phyloP scores from a whole-genome alignment of 2,113 vertebrate genomes.

The Columba livia region DNA sequence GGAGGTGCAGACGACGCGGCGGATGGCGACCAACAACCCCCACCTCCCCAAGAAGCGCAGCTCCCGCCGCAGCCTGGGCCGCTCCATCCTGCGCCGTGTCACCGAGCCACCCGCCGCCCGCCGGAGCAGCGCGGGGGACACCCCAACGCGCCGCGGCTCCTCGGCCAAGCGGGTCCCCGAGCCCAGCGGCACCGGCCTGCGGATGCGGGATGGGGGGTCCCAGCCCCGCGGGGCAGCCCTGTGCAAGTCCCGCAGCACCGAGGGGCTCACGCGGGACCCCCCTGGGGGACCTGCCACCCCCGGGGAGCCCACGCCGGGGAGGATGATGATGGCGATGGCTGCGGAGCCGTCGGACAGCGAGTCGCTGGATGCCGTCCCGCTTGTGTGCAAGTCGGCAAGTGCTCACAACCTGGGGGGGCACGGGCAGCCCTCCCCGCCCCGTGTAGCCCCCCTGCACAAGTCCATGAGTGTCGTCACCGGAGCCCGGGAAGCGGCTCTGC shows the following conservation, averaged over 20 bases:
- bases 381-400: constrained; percentile 88
- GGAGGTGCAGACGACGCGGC: constrained; percentile 88
- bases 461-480: constrained; percentile 76
- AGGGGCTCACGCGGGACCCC: constrained; percentile 55
- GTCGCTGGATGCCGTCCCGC: constrained; percentile 75
- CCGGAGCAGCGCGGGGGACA: neutral
- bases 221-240: constrained; percentile 57
- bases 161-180: constrained; percentile 61
- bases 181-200: constrained; percentile 26
- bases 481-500: constrained; percentile 61
- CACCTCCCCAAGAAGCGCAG: constrained; percentile 87
- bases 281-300: neutral
- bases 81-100: constrained; percentile 78
- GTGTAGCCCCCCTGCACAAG: constrained; percentile 77
- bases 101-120: constrained; percentile 79
- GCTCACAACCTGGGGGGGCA: constrained; percentile 86
- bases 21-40: constrained; percentile 90
- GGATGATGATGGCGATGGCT: constrained; percentile 48
- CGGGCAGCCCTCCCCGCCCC: constrained; percentile 74
- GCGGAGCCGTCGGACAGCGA: constrained; percentile 73
- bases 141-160: constrained; percentile 29
- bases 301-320: neutral
- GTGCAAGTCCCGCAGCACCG: constrained; percentile 78
- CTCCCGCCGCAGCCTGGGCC: constrained; percentile 80
- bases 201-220: constrained; percentile 66